Percentiles rank a stretch among this genome's conserved stretches.
phyloP scores from a whole-genome alignment of 2,888 invertebrate genomes.

The Hypomecis punctinalis region DNA sequence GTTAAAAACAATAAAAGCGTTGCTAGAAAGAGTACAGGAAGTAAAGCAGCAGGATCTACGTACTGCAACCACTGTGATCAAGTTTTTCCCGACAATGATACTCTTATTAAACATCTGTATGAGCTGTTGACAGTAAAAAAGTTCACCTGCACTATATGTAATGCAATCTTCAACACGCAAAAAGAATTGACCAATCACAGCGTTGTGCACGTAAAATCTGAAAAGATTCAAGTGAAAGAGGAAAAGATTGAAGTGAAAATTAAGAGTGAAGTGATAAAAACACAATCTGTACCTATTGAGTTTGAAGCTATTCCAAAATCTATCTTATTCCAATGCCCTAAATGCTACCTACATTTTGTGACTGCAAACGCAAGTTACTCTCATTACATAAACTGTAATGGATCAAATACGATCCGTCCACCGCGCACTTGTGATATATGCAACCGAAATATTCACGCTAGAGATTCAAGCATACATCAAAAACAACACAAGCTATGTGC shows the following conservation, averaged over 20 bases:
- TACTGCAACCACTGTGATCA: conserved; percentile 61
- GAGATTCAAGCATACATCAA: conserved; percentile 48
- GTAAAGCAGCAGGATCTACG: conserved; percentile 11
- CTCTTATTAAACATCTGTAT: conserved; percentile 60
- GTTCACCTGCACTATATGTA: conserved; percentile 39
- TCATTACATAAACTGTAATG: neutral
- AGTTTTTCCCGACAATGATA: conserved; percentile 51
- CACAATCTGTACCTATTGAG: neutral
- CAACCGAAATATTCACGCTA: conserved; percentile 44
- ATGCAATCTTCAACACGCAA: conserved; percentile 24
- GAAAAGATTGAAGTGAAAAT: conserved; percentile 15
- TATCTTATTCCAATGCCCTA: conserved; percentile 51
- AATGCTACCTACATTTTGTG: conserved; percentile 51
- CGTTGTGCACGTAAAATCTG: conserved; percentile 29
- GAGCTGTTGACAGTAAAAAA: conserved; percentile 51
- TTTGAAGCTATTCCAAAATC: conserved; percentile 45
- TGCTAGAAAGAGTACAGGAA: conserved; percentile 33
- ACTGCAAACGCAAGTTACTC: conserved; percentile 35
- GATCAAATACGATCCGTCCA: neutral
- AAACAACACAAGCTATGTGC: conserved; percentile 53
- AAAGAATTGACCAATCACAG: conserved; percentile 32
- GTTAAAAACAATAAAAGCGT: conserved; percentile 15
- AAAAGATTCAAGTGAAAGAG: conserved; percentile 26
- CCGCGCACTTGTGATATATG: conserved; percentile 48
- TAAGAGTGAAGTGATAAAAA: conserved; percentile 12